Base-by-base conservation (phyloP, 2,888 invertebrate species). In the Germaria angustata region DNA sequence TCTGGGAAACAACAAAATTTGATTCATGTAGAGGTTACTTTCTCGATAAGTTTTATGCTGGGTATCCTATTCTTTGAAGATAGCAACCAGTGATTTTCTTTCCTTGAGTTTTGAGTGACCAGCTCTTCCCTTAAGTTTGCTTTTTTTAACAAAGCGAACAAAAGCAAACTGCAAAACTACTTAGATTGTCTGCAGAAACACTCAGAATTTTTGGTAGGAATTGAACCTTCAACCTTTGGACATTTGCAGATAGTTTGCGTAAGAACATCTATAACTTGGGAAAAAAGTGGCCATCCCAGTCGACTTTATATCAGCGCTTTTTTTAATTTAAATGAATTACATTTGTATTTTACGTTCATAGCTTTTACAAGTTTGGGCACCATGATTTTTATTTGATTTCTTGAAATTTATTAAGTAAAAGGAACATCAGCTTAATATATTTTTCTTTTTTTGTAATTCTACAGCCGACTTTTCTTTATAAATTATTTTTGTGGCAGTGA, bases 331-430 rank as follows among this genome's bases (percentile, higher is more conserved):
- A 51, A 44, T 24, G 7, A 44, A 6, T 57, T 46, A 22, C 57
- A 34, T 15, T 11, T 6, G 5, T 28, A 7, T n/a, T 3, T 39
- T n/a, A 0, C 15, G 7, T 15, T 39, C 32, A n/a, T n/a, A 46
- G 28, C 34, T 55, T 36, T 36, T 76, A 57, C 28, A 44, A 41
- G 22, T 41, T 68, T 59, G n/a, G 17, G 72, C 71, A 76, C 53
- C 77, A 68, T 77, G 66, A 72, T 63, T 78, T 81, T 81, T 65
- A 78, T 73, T 78, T 81, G 81, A 73, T 73, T 63, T 81, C 69
- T 73, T 24, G 7, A 28, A 71, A 59, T 72, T 72, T 72, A 57
- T 79, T 72, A 57, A 49, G 34, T 55, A 39, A 72, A 65, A 53
- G 32, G 36, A 46, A 51, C 34, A 61, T 41, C 36, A 15, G 15